Percentiles rank a stretch among this genome's conserved stretches.
Evolutionary conservation across 2,113 vertebrate genomes (phyloP).

Genomic region (Suncus etruscus): DNA sequence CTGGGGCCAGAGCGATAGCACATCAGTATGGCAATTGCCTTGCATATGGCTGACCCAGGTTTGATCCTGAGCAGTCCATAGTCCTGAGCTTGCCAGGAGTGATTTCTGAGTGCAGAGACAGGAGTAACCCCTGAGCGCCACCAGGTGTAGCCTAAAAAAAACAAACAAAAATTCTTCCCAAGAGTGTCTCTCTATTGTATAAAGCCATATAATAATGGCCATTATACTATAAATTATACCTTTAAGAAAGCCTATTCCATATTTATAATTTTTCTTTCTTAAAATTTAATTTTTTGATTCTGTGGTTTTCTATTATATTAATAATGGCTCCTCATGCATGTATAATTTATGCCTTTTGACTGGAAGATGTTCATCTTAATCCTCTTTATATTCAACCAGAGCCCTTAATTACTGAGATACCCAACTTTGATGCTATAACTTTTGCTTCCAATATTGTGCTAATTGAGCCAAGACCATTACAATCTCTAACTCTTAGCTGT

Average conservation of each 20-base stretch:
- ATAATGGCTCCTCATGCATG: too few relatives aligned
- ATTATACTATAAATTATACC: not conserved
- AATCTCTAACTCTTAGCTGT: not conserved
- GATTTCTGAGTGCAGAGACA: too few relatives aligned
- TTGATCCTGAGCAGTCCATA: too few relatives aligned
- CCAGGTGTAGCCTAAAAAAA: too few relatives aligned
- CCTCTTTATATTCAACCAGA: not conserved
- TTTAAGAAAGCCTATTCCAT: not conserved
- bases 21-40: too few relatives aligned
- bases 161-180: not conserved
- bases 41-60: too few relatives aligned
- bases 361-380: not conserved
- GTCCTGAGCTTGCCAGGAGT: too few relatives aligned
- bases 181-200: not conserved
- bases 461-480: not conserved
- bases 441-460: not conserved
- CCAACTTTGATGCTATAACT: slow-evolving; percentile 36
- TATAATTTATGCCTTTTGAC: not conserved
- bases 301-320: too few relatives aligned
- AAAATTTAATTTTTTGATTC: too few relatives aligned
- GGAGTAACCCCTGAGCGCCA: too few relatives aligned
- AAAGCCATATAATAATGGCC: not conserved
- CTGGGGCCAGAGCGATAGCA: too few relatives aligned
- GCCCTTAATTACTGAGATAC: not conserved
- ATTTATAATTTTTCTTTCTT: too few relatives aligned